Conservation (phyloP, 2,113 vertebrate genomes). For the Oreocharis arfaki region DNA sequence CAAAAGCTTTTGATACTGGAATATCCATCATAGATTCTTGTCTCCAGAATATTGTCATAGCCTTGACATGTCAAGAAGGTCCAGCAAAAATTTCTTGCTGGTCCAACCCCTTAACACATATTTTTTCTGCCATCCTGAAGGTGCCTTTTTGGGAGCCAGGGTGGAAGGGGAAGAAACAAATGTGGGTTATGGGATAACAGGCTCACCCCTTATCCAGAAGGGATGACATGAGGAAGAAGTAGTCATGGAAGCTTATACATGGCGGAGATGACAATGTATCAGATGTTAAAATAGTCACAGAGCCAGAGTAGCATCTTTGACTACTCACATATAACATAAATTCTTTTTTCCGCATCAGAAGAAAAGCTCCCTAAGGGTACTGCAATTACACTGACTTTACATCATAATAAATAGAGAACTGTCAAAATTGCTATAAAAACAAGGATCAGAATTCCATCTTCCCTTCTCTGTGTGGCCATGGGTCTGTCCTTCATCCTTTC, state of each 20-base stretch:
- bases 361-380: neutral
- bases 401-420: neutral
- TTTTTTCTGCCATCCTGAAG: neutral
- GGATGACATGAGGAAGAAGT: neutral
- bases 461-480: rapidly evolving
- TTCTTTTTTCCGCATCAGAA: neutral
- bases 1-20: neutral
- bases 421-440: neutral
- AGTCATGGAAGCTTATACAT: neutral
- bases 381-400: neutral
- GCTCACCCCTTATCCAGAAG: neutral
- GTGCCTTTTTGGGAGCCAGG: neutral
- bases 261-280: neutral
- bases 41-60: neutral
- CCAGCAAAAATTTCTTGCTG: neutral
- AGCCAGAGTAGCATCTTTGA: neutral
- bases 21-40: neutral
- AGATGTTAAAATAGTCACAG: neutral
- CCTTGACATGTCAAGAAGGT: neutral
- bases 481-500: neutral
- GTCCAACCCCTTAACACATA: neutral
- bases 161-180: neutral
- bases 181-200: neutral
- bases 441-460: neutral
- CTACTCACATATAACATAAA: neutral